These are phyloP conservation scores for Sylvilagus floridanus DNA, from an alignment of 2,797 vertebrate species.

Conservation along the genomic window DNA sequence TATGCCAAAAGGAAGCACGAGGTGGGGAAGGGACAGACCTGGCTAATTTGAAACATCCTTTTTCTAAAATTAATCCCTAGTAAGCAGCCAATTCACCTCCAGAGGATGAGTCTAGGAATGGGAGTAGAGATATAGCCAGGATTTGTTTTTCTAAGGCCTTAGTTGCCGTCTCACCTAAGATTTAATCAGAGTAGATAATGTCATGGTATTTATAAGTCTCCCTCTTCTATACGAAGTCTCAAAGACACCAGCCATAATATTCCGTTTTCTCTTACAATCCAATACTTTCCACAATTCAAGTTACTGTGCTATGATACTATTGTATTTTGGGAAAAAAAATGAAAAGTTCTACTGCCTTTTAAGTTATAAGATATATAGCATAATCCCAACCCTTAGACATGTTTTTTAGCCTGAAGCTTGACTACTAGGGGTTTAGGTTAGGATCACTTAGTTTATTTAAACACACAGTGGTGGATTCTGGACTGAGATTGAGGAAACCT, in stretches of 20 bases:
- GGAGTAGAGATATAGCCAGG: neutral
- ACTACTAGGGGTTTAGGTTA: neutral
- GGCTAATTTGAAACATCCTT: constrained; percentile 90
- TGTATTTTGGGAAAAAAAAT: neutral
- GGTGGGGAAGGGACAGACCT: constrained; percentile 79
- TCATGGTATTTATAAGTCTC: neutral
- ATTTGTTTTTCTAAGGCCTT: neutral
- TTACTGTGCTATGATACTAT: neutral
- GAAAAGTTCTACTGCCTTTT: neutral
- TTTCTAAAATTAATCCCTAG: constrained; percentile 87
- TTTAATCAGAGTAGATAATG: neutral
- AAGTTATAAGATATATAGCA: neutral
- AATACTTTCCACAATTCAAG: neutral
- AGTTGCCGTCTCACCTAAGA: neutral
- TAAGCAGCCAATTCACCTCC: constrained; percentile 84
- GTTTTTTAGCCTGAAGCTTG: neutral
- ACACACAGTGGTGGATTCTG: neutral
- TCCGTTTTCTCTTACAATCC: neutral
- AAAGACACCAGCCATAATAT: neutral
- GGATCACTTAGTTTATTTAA: neutral
- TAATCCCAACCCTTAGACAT: neutral
- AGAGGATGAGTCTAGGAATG: constrained; percentile 54
- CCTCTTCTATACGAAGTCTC: neutral
- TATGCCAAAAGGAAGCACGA: constrained; percentile 90
- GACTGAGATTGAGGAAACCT: neutral